Evolutionary conservation across 1,140 invertebrate species (phyloP), one percentile per base, ranked within the genome.

Genomic region (Hyles vespertilio): DNA sequence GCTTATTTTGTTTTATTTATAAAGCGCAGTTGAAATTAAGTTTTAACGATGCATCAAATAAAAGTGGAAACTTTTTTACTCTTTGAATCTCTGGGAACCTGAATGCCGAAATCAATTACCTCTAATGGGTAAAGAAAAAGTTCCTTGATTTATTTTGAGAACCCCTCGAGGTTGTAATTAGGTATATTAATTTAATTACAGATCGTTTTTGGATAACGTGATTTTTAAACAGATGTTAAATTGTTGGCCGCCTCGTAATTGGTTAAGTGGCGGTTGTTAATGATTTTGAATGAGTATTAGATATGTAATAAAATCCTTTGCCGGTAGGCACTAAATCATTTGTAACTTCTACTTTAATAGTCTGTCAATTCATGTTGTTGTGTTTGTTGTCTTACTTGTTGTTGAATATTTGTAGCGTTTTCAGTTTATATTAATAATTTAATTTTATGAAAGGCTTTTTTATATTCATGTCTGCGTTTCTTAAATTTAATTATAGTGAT

Each of bases 101-200:
- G n/a, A 49, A 69, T 53, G 53, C 68, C 70, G 68, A 70, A 80
- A 82, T 78, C 79, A 83, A 84, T 83, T 84, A 82, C 67, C 60
- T 72, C 62, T 83, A 81, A 83, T 78, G 67, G 68, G 59, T 51
- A 52, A 58, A 70, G 51, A 71, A 66, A 68, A 75, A 67, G 64
- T 59, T 70, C 64, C 56, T 69, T 73, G 71, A 74, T 77, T 76
- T 79, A 77, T 81, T 76, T 65, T 58, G 53, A 61, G 72, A 69
- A 59, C 53, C 48, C 59, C 57, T 54, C 48, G 47, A 59, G 59
- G 63, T 74, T 63, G 52, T 67, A 66, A 67, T 71, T 61, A 64
- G 57, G 67, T 61, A 56, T 59, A 65, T 71, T 75, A 72, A 70
- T 65, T 74, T 72, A 74, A 79, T 68, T 66, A 69, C 43, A n/a